Percentiles rank a stretch among this genome's conserved stretches.
These are phyloP conservation scores for Otus sunia DNA, from an alignment of 2,113 vertebrate species.

Conservation along the genomic window DNA sequence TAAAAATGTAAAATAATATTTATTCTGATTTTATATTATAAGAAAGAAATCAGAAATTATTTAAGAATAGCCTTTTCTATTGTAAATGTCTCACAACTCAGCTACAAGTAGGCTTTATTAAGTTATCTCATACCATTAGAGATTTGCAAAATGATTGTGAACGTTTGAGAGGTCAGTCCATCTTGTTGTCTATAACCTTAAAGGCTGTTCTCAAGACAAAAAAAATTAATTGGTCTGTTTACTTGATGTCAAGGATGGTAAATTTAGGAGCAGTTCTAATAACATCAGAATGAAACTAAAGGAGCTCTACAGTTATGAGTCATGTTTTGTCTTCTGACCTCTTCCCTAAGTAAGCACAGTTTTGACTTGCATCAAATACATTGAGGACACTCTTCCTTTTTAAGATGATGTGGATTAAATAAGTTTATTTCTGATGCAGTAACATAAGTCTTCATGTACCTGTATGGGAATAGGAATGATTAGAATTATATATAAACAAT, in stretches of 20 bases:
- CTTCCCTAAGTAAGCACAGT: background rate
- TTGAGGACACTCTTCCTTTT: background rate
- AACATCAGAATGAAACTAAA: background rate
- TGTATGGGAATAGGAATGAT: background rate
- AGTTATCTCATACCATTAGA: background rate
- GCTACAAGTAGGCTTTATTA: background rate
- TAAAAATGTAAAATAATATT: background rate
- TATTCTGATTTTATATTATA: background rate
- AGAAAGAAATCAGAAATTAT: background rate
- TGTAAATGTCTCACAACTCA: background rate
- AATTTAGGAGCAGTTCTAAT: background rate
- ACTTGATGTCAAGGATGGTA: background rate
- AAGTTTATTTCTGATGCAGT: background rate
- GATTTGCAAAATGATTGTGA: background rate
- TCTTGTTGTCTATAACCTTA: background rate
- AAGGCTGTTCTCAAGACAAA: background rate
- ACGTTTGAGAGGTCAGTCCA: background rate
- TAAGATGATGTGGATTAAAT: background rate
- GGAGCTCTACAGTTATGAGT: background rate
- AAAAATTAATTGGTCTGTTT: background rate
- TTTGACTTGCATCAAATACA: background rate
- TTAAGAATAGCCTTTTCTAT: background rate
- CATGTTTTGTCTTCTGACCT: background rate
- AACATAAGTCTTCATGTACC: background rate
- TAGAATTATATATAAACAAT: background rate